A percentile compares a stretch with the other conserved stretches of the same genome.
Evolutionary conservation across 2,113 vertebrate genomes (phyloP).

Genomic region (Casuarius casuarius): DNA sequence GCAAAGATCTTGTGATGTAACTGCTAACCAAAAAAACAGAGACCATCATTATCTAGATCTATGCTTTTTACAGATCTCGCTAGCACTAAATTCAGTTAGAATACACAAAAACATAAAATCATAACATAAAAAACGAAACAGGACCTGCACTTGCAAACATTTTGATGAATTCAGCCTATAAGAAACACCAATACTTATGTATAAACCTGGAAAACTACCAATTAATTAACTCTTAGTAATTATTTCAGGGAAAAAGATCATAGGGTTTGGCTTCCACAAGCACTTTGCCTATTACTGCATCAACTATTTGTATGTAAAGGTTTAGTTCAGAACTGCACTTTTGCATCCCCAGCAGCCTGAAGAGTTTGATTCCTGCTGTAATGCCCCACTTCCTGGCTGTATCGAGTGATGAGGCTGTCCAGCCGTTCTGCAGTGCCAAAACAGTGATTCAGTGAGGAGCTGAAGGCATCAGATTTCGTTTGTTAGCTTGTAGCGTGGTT

Average conservation of each 20-base stretch:
- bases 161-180: background rate
- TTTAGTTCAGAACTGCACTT: background rate
- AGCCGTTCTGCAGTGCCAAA: background rate
- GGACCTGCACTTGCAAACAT: background rate
- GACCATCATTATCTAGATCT: background rate
- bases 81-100: background rate
- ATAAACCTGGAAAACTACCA: background rate
- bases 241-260: constrained; percentile 14
- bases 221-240: background rate
- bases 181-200: background rate
- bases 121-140: background rate
- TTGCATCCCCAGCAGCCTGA: background rate
- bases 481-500: constrained; percentile 53
- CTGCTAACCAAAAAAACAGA: background rate
- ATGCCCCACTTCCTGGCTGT: background rate
- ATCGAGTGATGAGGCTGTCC: constrained; percentile 15
- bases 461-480: constrained; percentile 37
- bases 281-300: background rate
- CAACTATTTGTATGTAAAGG: background rate
- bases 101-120: background rate
- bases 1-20: background rate
- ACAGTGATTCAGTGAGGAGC: constrained; percentile 27
- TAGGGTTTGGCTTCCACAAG: background rate
- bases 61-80: background rate
- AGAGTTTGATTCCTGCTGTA: background rate